Conservation (phyloP, 2,113 vertebrate genomes). For the Empidonax traillii region DNA sequence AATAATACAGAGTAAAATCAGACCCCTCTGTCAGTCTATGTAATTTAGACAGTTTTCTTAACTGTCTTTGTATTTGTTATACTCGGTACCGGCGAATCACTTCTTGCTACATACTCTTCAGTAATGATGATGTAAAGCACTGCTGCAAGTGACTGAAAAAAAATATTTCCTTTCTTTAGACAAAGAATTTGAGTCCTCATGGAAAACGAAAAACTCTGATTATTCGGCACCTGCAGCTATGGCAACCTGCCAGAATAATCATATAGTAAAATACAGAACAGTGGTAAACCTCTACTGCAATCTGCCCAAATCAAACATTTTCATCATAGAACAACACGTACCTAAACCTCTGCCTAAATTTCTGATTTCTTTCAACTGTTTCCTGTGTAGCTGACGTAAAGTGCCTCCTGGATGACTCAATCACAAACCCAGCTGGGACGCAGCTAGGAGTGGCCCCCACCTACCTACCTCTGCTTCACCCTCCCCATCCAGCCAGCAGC, state of each 20-base stretch:
- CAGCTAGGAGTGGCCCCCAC: background rate
- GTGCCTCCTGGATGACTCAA: background rate
- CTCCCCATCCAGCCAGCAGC: background rate
- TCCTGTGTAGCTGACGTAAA: background rate
- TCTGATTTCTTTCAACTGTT: background rate
- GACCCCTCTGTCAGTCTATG: background rate
- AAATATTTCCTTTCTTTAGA: background rate
- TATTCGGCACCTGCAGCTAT: background rate
- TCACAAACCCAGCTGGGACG: background rate
- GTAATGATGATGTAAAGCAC: background rate
- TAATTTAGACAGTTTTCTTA: background rate
- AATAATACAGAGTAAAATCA: background rate
- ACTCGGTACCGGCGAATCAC: conserved; percentile 1
- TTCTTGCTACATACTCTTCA: background rate
- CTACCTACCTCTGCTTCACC: background rate
- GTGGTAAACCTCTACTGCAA: background rate
- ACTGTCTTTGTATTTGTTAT: background rate
- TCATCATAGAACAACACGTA: background rate
- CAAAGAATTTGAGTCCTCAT: background rate
- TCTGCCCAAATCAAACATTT: conserved; percentile 32
- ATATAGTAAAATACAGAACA: background rate
- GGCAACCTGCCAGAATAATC: conserved; percentile 9
- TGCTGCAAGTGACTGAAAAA: background rate
- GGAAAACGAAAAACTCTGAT: background rate
- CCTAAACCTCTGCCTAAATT: background rate